phyloP scores from a whole-genome alignment of 1,140 invertebrate genomes.

The Anastrepha ludens region DNA sequence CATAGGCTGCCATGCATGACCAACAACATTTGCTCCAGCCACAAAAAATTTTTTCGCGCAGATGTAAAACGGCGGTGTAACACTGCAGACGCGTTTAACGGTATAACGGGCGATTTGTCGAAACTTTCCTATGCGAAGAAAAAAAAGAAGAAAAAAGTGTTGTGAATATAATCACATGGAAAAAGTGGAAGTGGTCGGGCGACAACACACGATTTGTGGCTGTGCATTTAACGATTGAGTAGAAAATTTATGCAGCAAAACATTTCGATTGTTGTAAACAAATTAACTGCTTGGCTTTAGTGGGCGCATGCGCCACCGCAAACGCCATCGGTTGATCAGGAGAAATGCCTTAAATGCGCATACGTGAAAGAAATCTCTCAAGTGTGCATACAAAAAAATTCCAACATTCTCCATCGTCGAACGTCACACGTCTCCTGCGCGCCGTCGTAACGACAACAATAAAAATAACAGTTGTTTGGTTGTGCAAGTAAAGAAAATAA shows the following conservation, averaged over 20 bases:
- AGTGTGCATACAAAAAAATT: not conserved
- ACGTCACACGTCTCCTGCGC: not conserved
- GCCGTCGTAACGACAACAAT: not conserved
- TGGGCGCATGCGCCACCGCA: constrained; percentile 16
- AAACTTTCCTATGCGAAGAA: constrained; percentile 42
- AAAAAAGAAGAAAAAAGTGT: constrained; percentile 48
- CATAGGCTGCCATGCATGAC: not conserved
- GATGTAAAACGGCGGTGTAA: constrained; percentile 27
- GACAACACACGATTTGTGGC: not conserved
- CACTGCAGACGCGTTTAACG: constrained; percentile 33
- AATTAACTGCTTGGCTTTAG: not conserved
- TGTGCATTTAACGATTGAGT: constrained; percentile 1
- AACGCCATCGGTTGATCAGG: not conserved
- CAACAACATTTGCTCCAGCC: not conserved
- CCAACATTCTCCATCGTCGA: not conserved
- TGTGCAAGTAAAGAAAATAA: constrained; percentile 12
- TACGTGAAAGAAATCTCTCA: not conserved
- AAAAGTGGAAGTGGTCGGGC: not conserved
- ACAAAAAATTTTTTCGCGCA: not conserved
- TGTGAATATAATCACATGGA: not conserved
- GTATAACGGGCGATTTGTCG: not conserved
- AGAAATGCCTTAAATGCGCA: constrained; percentile 23
- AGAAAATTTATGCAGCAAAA: not conserved
- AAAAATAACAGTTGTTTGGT: not conserved
- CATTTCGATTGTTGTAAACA: not conserved